Percentiles rank a stretch among this genome's conserved stretches.
Conservation (phyloP, 1,140 invertebrate species). For the Hypsibius dujardini region DNA sequence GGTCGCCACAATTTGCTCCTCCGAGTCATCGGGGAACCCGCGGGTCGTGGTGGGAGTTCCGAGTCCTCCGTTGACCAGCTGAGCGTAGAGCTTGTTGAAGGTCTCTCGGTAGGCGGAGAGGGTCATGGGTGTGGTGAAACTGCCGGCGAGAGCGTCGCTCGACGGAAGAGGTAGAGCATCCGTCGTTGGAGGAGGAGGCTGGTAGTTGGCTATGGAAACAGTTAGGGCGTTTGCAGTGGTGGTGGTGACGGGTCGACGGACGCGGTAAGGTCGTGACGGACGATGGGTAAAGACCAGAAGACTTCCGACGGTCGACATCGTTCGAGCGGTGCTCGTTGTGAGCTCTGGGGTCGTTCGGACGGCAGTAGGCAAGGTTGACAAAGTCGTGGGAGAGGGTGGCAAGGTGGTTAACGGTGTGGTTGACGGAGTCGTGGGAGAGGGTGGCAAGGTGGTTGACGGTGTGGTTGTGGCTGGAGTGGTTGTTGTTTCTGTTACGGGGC, state of each 20-base stretch:
- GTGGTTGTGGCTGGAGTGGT: neutral
- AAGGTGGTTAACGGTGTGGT: neutral
- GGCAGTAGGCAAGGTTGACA: neutral
- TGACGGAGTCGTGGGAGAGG: neutral
- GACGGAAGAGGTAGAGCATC: too few relatives aligned
- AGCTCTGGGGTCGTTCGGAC: neutral
- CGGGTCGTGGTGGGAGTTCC: neutral
- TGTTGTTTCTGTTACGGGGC: neutral
- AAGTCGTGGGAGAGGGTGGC: neutral
- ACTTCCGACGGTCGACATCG: too few relatives aligned
- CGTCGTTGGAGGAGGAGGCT: too few relatives aligned
- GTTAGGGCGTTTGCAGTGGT: too few relatives aligned
- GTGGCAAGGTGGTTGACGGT: neutral
- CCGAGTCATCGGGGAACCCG: too few relatives aligned
- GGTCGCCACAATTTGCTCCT: neutral
- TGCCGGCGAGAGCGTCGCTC: too few relatives aligned
- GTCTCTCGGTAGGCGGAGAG: neutral
- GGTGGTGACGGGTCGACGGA: too few relatives aligned
- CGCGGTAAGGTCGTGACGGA: too few relatives aligned
- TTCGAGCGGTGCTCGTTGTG: too few relatives aligned
- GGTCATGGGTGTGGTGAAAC: too few relatives aligned
- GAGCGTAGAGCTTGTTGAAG: conserved; percentile 1
- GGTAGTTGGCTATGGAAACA: too few relatives aligned
- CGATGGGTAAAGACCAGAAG: too few relatives aligned
- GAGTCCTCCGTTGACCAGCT: neutral